Base-by-base conservation (phyloP, 2,888 invertebrate species). In the Rotaria macrura region DNA sequence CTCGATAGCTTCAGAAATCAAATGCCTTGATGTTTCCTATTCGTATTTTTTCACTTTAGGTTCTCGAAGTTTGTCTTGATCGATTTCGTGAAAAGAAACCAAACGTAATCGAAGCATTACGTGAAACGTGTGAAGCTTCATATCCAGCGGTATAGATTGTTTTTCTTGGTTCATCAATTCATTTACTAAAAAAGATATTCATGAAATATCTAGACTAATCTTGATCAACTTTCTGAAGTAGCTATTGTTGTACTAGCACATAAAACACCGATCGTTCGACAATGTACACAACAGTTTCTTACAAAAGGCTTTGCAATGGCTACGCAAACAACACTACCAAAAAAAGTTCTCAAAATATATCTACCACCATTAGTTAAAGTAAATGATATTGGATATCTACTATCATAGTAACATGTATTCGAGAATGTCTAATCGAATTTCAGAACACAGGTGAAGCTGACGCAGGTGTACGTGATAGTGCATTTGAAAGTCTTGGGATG, bases 71-170 rank as follows among this genome's bases (percentile, higher is more conserved):
- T 0, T 92, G 97, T 84, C 91, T 99, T 55, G 97, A 98, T 89
- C 99, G 98, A 91, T 98, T 98, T 90, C 96, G 96, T 89, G 98
- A 99, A 91, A 98, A 97, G 92, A 99, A 99, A 89, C 92, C 94
- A 4, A 94, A 94, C 89, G 97, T 98, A 1, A 96, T 98, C 0
- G 90, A 93, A 4, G 94, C 95, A 0, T 91, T 99, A 83, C 92
- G 95, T 85, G 97, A 97, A 87, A 95, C 96, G 9, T 94, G 95
- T 40, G 98, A 98, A 92, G 95, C 95, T 65, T 93, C 95, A 87
- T 96, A 94, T 90, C 92, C 93, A 85, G 93, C 65, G n/a, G 65
- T 65, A 23, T 5, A 23, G 10, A 47, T 47, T 6, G 10, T 1
- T 47, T 47, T 3, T 47, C 14, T 47, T 47, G 2, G 10, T 43